phyloP scores from a whole-genome alignment of 2,888 invertebrate genomes.

The Eristalis tenax region DNA sequence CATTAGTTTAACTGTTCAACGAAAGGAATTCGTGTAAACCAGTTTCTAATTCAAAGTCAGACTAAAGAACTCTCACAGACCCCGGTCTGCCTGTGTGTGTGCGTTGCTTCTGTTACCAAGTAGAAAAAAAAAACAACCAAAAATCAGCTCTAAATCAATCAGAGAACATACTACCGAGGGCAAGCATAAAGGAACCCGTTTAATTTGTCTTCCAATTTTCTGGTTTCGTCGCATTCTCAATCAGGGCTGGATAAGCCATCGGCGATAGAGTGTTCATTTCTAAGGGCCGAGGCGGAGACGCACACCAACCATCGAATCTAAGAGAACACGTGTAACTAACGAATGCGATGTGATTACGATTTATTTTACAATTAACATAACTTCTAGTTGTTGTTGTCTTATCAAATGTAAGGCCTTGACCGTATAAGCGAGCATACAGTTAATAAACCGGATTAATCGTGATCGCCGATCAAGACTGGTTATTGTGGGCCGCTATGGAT shows the following conservation, averaged over 20 bases:
- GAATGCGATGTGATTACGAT: not conserved
- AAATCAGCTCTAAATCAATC: not conserved
- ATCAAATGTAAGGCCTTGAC: not conserved
- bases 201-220: not conserved
- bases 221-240: too few relatives aligned
- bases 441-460: not conserved
- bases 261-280: not conserved
- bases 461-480: not conserved
- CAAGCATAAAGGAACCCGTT: not conserved
- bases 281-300: not conserved
- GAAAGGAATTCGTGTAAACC: not conserved
- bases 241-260: not conserved
- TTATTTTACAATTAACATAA: not conserved
- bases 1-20: not conserved
- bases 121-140: not conserved
- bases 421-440: not conserved
- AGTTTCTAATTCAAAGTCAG: not conserved
- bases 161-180: not conserved
- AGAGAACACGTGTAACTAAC: not conserved
- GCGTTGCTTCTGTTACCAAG: not conserved
- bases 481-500: not conserved
- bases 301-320: not conserved
- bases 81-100: not conserved
- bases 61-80: not conserved
- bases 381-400: not conserved